Base-by-base conservation (phyloP, 2,797 vertebrate species). In the Mycteria americana region DNA sequence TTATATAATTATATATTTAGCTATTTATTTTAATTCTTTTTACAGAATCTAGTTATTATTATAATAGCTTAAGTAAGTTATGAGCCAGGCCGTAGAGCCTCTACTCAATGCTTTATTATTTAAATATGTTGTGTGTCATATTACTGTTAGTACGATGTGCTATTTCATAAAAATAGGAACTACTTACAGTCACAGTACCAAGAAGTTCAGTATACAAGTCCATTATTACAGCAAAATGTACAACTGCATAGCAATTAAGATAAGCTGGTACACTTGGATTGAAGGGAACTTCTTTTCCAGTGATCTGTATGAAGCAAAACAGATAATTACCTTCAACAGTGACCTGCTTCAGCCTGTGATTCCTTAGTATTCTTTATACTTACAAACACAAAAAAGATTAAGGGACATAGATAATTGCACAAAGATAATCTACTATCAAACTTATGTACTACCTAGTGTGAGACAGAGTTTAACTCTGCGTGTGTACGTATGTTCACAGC, bases 191-290 rank as follows among this genome's bases (percentile, higher is more conserved):
- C 88, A 98, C 94, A 13, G 97, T 97, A 84, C 98, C 95, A 94
- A 99, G 98, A 92, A 99, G 92, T 21, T 99, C 96, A 2, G 98
- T 97, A 97, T 99, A 99, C 43, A 98, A 96, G 72, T 90, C 85
- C 68, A 99, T 27, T 94, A 98, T 96, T 85, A 99, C 90, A 62
- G 97, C 65, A 96, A 99, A 99, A 86, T 99, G 99, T 16, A 98
- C 12, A 31, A 98, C 73, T 51, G 98, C 96, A 65, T 99, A 99
- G 22, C 96, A 92, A 80, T 98, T 98, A 30, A 98, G 54, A 31
- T 93, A 91, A 48, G 67, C 63, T 35, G 98, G 95, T 78, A 98
- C 98, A 24, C 62, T 65, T 64, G 98, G 98, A 60, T 98, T 85
- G 37, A 98, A 98, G 45, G 98, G 98, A 77, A 98, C 91, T 97